Conservation (phyloP, 2,888 invertebrate species). For the Patella pellucida region DNA sequence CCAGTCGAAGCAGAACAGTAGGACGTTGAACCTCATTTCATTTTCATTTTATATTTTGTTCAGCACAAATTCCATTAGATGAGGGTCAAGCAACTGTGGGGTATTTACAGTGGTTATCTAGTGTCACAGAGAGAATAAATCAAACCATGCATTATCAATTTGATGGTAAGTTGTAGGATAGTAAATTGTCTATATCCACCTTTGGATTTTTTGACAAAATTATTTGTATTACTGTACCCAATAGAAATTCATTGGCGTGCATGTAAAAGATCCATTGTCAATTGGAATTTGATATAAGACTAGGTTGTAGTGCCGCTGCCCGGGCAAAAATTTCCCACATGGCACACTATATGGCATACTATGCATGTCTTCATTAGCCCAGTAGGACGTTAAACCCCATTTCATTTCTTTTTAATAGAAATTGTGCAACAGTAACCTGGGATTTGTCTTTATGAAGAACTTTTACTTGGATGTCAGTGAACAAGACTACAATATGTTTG, state of each 20-base stretch:
- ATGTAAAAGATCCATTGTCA: too few relatives aligned
- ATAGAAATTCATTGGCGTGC: background rate
- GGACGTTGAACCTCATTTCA: background rate
- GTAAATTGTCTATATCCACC: background rate
- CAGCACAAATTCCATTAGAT: conserved; percentile 48
- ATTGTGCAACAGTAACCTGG: background rate
- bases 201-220: background rate
- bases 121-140: conserved; percentile 84
- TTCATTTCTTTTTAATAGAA: too few relatives aligned
- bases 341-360: too few relatives aligned
- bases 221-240: background rate
- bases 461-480: too few relatives aligned
- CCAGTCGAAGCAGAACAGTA: too few relatives aligned
- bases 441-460: too few relatives aligned
- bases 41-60: background rate
- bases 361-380: too few relatives aligned
- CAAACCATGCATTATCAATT: conserved; percentile 81
- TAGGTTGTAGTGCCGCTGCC: too few relatives aligned
- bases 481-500: too few relatives aligned
- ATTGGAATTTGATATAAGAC: too few relatives aligned
- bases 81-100: conserved; percentile 68
- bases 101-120: conserved; percentile 82
- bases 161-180: conserved; percentile 71
- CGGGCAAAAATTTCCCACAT: too few relatives aligned
- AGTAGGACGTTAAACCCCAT: too few relatives aligned